These are phyloP conservation scores for Neoseiulus cucumeris DNA, from an alignment of 1,140 invertebrate genomes.

Conservation along the genomic window DNA sequence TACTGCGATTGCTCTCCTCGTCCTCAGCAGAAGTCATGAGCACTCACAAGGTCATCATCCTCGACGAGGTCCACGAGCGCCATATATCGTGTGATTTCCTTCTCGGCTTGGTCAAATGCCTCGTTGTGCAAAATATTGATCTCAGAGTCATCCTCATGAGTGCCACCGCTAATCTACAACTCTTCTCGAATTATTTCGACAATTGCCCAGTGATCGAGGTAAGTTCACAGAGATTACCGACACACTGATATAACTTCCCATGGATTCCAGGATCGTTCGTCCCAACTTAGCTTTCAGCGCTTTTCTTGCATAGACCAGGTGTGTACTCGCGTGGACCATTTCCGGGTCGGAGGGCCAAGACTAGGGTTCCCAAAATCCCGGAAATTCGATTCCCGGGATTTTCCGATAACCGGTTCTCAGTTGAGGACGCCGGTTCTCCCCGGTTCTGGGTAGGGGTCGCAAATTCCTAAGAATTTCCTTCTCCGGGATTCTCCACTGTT, in stretches of 20 bases:
- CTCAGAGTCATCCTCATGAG: constrained; percentile 93
- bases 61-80: constrained; percentile 89
- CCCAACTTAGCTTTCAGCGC: too few relatives aligned
- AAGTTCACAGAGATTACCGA: constrained; percentile 13
- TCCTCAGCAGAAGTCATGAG: constrained; percentile 16
- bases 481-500: too few relatives aligned
- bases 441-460: too few relatives aligned
- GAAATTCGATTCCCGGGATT: neutral
- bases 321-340: too few relatives aligned
- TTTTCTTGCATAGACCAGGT: too few relatives aligned
- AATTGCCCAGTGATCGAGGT: constrained; percentile 57
- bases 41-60: constrained; percentile 63
- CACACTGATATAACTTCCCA: constrained; percentile 6
- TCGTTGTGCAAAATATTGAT: constrained; percentile 53
- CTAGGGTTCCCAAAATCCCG: too few relatives aligned
- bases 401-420: too few relatives aligned
- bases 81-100: constrained; percentile 89
- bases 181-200: constrained; percentile 77
- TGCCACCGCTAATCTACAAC: constrained; percentile 86
- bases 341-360: too few relatives aligned
- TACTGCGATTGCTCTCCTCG: constrained; percentile 54
- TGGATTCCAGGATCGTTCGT: too few relatives aligned
- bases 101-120: constrained; percentile 70
- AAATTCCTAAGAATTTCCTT: too few relatives aligned
- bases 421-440: too few relatives aligned